phyloP scores from a whole-genome alignment of 2,888 invertebrate species.

The Quadroppia sp. region DNA sequence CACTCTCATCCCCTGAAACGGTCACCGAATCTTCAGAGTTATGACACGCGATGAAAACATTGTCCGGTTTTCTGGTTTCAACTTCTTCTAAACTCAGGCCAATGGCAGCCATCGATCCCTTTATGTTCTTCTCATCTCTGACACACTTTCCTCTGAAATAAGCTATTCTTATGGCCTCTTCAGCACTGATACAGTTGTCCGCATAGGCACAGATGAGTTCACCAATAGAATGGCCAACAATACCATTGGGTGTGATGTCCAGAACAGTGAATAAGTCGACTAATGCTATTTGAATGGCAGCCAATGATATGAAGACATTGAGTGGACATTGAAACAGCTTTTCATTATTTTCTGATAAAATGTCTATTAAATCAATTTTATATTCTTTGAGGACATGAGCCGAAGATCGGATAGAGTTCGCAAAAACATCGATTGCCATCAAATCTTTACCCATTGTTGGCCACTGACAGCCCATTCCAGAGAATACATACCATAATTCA shows the following conservation, averaged over 20 bases:
- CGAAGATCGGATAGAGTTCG: conserved; percentile 53
- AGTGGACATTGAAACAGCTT: conserved; percentile 9
- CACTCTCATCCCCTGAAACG: conserved; percentile 55
- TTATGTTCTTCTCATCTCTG: conserved; percentile 44
- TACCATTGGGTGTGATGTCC: conserved; percentile 56
- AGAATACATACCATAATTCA: conserved; percentile 41
- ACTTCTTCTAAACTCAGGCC: conserved; percentile 52
- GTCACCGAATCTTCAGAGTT: conserved; percentile 58
- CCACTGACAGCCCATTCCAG: conserved; percentile 56
- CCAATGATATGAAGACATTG: conserved; percentile 4
- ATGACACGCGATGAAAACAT: conserved; percentile 56
- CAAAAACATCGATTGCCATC: conserved; percentile 55
- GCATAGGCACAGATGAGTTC: conserved; percentile 59
- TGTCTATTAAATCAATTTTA: conserved; percentile 54
- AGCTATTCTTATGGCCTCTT: conserved; percentile 57
- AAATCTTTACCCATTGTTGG: conserved; percentile 57
- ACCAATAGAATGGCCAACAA: conserved; percentile 58
- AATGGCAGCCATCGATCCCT: conserved; percentile 53
- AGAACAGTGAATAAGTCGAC: conserved; percentile 49
- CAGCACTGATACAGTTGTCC: conserved; percentile 57
- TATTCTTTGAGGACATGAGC: conserved; percentile 52
- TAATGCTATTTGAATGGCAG: conserved; percentile 47
- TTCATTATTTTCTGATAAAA: conserved; percentile 50
- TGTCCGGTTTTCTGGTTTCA: conserved; percentile 50
- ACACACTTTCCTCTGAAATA: conserved; percentile 56